phyloP scores from a whole-genome alignment of 2,888 invertebrate genomes.

The Polia nebulosa region DNA sequence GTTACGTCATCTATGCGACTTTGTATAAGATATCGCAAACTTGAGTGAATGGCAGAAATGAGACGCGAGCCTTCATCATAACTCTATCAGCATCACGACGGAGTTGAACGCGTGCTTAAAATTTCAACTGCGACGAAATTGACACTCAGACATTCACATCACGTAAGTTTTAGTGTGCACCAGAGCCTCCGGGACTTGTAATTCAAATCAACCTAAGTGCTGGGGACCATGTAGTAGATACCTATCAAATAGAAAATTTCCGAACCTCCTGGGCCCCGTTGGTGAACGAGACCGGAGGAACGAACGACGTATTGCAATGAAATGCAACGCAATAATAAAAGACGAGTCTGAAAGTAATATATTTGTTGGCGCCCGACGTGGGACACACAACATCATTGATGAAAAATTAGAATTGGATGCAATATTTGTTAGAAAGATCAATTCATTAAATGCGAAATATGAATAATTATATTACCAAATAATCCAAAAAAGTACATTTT shows the following conservation, averaged over 20 bases:
- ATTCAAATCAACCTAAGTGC: constrained; percentile 78
- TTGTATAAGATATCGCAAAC: constrained; percentile 5
- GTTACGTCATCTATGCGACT: neutral
- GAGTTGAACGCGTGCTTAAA: constrained; percentile 53
- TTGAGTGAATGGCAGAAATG: constrained; percentile 28
- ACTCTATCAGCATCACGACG: constrained; percentile 40
- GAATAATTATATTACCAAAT: neutral
- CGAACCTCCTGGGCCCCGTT: constrained; percentile 61
- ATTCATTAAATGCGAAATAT: constrained; percentile 8
- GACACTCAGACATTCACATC: constrained; percentile 68
- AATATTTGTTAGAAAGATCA: constrained; percentile 8
- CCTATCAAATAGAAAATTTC: constrained; percentile 69
- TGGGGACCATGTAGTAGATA: constrained; percentile 56
- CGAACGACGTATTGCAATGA: constrained; percentile 63
- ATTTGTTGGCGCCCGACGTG: constrained; percentile 45
- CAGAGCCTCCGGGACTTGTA: constrained; percentile 70
- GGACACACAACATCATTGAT: constrained; percentile 30
- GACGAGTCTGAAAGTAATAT: constrained; percentile 47
- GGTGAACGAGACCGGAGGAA: constrained; percentile 38
- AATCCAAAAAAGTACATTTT: constrained; percentile 1
- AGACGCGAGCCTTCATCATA: constrained; percentile 33
- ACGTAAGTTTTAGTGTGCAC: constrained; percentile 73
- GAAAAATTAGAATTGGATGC: constrained; percentile 26
- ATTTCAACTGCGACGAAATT: constrained; percentile 59
- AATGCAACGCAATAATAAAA: constrained; percentile 63